Base-by-base conservation (phyloP, 2,888 invertebrate species). In the Epirrita christyi region DNA sequence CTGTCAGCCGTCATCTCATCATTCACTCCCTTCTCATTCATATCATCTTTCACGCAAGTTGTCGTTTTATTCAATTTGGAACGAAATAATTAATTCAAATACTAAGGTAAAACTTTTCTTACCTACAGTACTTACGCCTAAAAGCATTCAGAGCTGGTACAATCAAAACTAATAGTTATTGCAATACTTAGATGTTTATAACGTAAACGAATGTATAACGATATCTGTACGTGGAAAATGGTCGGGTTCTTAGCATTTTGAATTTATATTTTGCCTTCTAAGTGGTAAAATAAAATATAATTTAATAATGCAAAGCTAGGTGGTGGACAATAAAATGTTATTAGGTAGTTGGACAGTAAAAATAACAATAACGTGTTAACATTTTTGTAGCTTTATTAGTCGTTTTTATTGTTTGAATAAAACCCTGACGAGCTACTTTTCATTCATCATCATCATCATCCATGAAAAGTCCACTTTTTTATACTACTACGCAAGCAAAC, bases 131-230 rank as follows among this genome's bases (percentile, higher is more conserved):
- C n/a, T n/a, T n/a, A n/a, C 53, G 40, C 51, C 32, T 61, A 47
- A 48, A 51, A 52, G 54, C 46, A 45, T 54, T 21, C 36, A 55
- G 48, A 50, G 55, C 44, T 57, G 59, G 59, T 52, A 53, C 65
- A 61, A 63, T 67, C 43, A 60, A 67, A 67, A 59, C 56, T 62
- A 67, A 67, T 57, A 36, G 67, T 67, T 65, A 67, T 65, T 51
- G 42, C 56, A 32, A 50, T 60, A 56, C 59, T 59, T 49, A 51
- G 11, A 60, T 55, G 55, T 47, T 56, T 59, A 47, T 37, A 54
- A 41, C 36, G 49, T 53, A 53, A 45, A 11, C 13, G 40, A 52
- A 51, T 46, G 47, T 55, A n/a, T n/a, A 32, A 50, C n/a, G 8
- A 10, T 11, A 40, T 45, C 45, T 40, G 49, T 55, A 45, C 55